Conservation (phyloP, 2,113 vertebrate genomes). For the Caranx ignobilis region DNA sequence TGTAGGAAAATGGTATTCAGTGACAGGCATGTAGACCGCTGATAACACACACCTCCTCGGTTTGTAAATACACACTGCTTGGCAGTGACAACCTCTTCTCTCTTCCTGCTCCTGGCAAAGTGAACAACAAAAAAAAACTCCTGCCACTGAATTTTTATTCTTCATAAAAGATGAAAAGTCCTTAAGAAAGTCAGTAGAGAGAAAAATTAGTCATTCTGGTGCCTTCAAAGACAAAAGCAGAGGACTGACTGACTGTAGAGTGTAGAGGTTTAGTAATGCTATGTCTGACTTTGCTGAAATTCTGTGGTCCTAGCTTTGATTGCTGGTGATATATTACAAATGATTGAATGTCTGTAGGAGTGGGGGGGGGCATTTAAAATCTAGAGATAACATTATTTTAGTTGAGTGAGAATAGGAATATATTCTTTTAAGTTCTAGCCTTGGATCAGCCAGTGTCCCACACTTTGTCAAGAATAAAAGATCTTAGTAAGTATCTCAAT, state of each 20-base stretch:
- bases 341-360: too few relatives aligned
- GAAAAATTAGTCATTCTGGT: slow-evolving; percentile 16
- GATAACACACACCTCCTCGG: slow-evolving; percentile 55
- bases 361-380: too few relatives aligned
- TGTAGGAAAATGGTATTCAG: slow-evolving; percentile 35
- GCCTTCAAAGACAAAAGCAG: slow-evolving; percentile 27
- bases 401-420: too few relatives aligned
- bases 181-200: slow-evolving; percentile 10
- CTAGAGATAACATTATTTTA: too few relatives aligned
- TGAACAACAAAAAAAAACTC: slow-evolving; percentile 6
- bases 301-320: neutral
- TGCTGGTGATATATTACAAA: too few relatives aligned
- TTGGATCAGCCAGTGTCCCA: too few relatives aligned
- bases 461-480: neutral
- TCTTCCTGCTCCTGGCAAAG: slow-evolving; percentile 31
- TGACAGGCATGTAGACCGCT: slow-evolving; percentile 51
- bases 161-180: slow-evolving; percentile 20
- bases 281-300: slow-evolving; percentile 2
- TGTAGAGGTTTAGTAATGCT: neutral
- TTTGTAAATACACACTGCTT: slow-evolving; percentile 56
- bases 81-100: slow-evolving; percentile 42
- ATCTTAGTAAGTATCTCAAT: neutral
- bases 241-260: neutral
- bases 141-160: slow-evolving; percentile 26
- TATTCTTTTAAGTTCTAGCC: too few relatives aligned